Base-by-base conservation (phyloP, 2,797 vertebrate species). In the Sebastolobus alascanus region DNA sequence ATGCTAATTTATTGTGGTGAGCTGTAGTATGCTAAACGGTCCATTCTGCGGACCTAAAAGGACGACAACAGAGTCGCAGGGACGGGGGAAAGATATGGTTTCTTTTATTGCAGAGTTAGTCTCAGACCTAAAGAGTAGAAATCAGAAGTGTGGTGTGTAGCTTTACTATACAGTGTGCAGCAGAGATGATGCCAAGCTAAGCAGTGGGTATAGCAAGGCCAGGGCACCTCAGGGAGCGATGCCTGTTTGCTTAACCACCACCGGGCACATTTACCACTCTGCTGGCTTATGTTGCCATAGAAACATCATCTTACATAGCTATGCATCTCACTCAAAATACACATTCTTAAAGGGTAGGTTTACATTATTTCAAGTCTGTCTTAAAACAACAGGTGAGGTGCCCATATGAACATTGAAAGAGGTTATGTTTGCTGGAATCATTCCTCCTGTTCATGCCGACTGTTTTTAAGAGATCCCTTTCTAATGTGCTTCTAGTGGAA, bases 1-100 rank as follows among this genome's bases (percentile, higher is more conserved):
- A 92, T 91, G 79, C 90, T 88, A 88, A 92, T 93, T 93, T 91
- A 88, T 87, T 89, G 87, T 90, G 87, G 87, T 93, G 76, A 90
- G 74, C 79, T 85, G 37, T 66, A 52, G 78, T 92, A 86, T 92
- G 89, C 91, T 89, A 88, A 69, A 76, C 72, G 64, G 86, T 72
- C 52, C 80, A 38, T 86, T 83, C 65, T 75, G 79, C 69, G 71
- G 75, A 80, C 55, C 52, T 37, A 64, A 68, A 78, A 81, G 80
- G 79, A 83, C 37, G 37, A 63, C 14, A 78, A 63, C 70, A 55
- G 67, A 86, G 76, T 43, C 38, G 55, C 78, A 25, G 31, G 40
- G 46, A 20, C 3, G 2, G 29, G 27, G 18, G 46, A 35, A 68
- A 80, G 38, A 54, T 18, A 59, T 75, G 75, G 72, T 52, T 77